Evolutionary conservation across 2,888 invertebrate genomes (phyloP), one percentile per base, ranked within the genome.

Genomic region (Esperia sulphurella): DNA sequence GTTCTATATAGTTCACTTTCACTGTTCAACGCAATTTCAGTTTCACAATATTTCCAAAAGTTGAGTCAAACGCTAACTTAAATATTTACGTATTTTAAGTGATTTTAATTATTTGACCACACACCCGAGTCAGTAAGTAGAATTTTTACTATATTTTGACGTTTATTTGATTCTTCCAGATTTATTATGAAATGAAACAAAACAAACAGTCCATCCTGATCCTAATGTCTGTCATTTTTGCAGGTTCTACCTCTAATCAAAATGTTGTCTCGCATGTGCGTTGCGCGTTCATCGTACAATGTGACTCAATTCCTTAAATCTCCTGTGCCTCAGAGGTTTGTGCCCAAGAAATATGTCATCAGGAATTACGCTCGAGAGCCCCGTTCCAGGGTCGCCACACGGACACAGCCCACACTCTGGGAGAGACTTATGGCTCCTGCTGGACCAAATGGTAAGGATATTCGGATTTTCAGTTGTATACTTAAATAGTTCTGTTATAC

Each of bases 381-480:
- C n/a, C 78, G 88, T 12, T 67, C 83, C 33, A 75, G 79, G 44
- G 61, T 82, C 45, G 74, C 77, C 31, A 71, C 88, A 51, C 79
- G 83, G 50, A 79, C 91, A 21, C 86, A 88, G 50, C 85, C 90
- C 49, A 91, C 94, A 8, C 52, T 96, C 3, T 93, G 93, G 70
- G 95, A 97, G 72, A 91, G 87, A 51, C 84, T 93, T 2, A 93
- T 95, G 93, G 94, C 93, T 50, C 96, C 96, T 38, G 94, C 96
- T 45, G 92, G 94, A 49, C 93, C 93, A 55, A 93, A 94, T 74
- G 95, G 96, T 95, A 90, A 74, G 43, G 10, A 31, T 7, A 9
- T n/a, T n/a, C n/a, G n/a, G n/a, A n/a, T n/a, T n/a, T n/a, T n/a
- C n/a, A n/a, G n/a, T n/a, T n/a, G n/a, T n/a, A n/a, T n/a, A n/a